Base-by-base conservation (phyloP, 2,113 vertebrate genomes). In the Oriolus oriolus region DNA sequence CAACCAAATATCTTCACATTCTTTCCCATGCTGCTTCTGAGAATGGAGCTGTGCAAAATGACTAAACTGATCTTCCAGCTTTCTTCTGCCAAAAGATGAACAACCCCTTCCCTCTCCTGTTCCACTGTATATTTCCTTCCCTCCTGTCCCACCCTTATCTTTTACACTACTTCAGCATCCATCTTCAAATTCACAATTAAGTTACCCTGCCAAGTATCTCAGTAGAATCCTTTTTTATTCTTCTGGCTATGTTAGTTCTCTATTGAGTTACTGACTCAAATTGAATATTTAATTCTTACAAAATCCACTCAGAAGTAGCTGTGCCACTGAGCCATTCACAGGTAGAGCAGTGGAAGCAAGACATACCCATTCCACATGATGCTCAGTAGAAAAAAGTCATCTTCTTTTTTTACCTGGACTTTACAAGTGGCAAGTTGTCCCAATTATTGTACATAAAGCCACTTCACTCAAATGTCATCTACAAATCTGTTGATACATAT, bases 281-380 rank as follows among this genome's bases (percentile, higher is more conserved):
- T 5, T 16, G 22, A 73, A 45, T 22, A 53, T 7, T 23, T 2
- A 53, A 44, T 21, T 47, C 16, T n/a, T 42, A 60, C 10, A 81
- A 68, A 68, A 73, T 8, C 13, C 23, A 54, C 0, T 1, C 16
- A 33, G 26, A 82, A 59, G 4, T 10, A 19, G 10, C 41, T 61
- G 13, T 15, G 12, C n/a, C 39, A 89, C 39, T 10, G 6, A 74
- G 23, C 14, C 16, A 63, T 17, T 70, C 28, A 50, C 18, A 70
- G 9, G 31, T 3, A 64, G 19, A 54, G 5, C 4, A 7, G 21
- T 20, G 4, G 42, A 91, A 74, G 53, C 13, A 61, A 54, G 39
- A 74, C 2, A 1, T 20, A 35, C 3, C 19, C n/a, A 15, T 45
- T 74, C 60, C 23, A 54, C 2, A 59, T 22, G 2, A 3, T 2